Conservation (phyloP, 2,888 invertebrate genomes). For the Agrochola lota region DNA sequence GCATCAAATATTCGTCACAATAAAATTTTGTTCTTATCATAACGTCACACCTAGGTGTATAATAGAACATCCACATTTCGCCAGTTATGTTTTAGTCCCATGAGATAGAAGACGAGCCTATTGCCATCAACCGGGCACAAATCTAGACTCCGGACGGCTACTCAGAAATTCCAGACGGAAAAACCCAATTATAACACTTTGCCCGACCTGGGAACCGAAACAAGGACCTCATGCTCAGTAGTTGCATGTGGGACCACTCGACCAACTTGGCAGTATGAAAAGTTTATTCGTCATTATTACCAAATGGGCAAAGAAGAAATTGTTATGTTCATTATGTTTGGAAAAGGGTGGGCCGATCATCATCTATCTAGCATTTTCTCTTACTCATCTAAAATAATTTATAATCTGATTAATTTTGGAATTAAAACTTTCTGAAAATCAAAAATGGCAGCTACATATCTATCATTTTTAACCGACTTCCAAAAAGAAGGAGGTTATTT, state of each 20-base stretch:
- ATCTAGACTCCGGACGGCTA: no score
- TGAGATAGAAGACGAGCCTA: background rate
- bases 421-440: no score
- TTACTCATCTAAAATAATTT: background rate
- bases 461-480: no score
- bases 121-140: no score
- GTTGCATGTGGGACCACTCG: background rate
- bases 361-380: background rate
- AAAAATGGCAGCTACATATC: no score
- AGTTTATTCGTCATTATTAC: background rate
- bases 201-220: background rate
- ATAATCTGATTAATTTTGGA: no score
- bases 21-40: no score
- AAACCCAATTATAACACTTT: background rate
- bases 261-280: background rate
- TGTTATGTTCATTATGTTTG: background rate
- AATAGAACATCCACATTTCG: background rate
- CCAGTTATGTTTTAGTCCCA: background rate
- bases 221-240: background rate
- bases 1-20: background rate
- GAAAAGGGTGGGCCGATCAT: background rate
- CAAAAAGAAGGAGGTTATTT: no score
- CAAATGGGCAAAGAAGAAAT: background rate
- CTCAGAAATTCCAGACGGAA: background rate
- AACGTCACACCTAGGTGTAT: background rate